Evolutionary conservation across 2,797 vertebrate genomes (phyloP).

Genomic region (Spinus olivaceus): DNA sequence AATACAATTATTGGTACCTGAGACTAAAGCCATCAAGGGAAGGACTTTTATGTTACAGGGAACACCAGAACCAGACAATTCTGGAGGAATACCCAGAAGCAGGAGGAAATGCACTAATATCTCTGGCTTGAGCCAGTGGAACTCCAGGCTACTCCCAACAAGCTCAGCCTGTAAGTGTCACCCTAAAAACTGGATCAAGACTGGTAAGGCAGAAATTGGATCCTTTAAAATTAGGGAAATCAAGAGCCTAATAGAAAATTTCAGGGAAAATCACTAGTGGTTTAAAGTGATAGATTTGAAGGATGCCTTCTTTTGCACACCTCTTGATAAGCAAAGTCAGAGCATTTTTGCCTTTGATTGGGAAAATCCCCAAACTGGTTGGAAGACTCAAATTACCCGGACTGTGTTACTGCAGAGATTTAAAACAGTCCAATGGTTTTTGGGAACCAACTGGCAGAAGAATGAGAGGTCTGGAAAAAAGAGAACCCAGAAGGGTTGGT

Average conservation of each 20-base stretch:
- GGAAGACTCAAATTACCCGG: background rate
- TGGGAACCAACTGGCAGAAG: background rate
- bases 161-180: background rate
- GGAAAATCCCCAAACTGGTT: background rate
- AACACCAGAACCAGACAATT: background rate
- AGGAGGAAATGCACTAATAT: background rate
- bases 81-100: background rate
- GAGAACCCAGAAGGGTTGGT: background rate
- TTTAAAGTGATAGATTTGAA: background rate
- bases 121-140: too few relatives aligned
- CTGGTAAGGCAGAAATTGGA: rapidly evolving
- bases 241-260: background rate
- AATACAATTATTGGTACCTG: background rate
- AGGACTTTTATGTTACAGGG: background rate
- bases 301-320: background rate
- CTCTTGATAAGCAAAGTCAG: background rate
- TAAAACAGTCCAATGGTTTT: background rate
- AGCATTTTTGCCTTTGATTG: background rate
- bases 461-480: background rate
- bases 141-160: background rate
- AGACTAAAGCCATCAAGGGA: background rate
- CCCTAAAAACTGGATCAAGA: background rate
- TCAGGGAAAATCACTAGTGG: too few relatives aligned
- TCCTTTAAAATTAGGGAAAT: background rate
- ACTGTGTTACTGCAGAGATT: background rate